Percentiles rank a stretch among this genome's conserved stretches.
phyloP scores from a whole-genome alignment of 2,888 invertebrate species.

The Cylloceria caligata region DNA sequence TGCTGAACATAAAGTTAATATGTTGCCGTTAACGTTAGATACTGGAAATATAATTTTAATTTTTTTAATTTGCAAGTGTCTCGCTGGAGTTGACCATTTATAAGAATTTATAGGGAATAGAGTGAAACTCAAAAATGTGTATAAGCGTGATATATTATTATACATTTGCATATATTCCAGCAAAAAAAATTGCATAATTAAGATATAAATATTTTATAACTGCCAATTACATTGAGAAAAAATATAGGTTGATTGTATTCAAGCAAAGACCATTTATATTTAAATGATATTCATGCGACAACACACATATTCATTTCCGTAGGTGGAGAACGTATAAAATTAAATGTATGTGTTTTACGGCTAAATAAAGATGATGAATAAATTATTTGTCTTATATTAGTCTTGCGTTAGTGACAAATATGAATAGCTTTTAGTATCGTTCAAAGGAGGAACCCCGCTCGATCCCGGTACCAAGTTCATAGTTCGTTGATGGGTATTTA shows the following conservation, averaged over 20 bases:
- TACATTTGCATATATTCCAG: neutral
- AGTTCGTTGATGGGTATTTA: neutral
- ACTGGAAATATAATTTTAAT: neutral
- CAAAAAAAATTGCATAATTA: neutral
- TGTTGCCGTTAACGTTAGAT: neutral
- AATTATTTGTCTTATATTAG: neutral
- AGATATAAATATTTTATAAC: neutral
- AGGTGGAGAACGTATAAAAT: neutral
- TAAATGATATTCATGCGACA: neutral
- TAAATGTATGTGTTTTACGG: neutral
- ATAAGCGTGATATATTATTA: neutral
- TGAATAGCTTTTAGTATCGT: neutral
- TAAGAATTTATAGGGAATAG: neutral
- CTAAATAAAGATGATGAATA: neutral
- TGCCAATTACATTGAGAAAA: neutral
- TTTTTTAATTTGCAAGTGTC: neutral
- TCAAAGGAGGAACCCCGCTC: neutral
- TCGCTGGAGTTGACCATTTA: neutral
- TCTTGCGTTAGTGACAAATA: neutral
- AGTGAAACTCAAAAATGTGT: neutral
- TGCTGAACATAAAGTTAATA: slow-evolving; percentile 17
- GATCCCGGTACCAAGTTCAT: neutral
- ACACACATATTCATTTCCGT: neutral
- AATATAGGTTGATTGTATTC: neutral
- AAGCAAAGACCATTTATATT: neutral